Evolutionary conservation across 2,888 invertebrate genomes (phyloP), one percentile per base, ranked within the genome.

Genomic region (Hypselothyrea guttata): DNA sequence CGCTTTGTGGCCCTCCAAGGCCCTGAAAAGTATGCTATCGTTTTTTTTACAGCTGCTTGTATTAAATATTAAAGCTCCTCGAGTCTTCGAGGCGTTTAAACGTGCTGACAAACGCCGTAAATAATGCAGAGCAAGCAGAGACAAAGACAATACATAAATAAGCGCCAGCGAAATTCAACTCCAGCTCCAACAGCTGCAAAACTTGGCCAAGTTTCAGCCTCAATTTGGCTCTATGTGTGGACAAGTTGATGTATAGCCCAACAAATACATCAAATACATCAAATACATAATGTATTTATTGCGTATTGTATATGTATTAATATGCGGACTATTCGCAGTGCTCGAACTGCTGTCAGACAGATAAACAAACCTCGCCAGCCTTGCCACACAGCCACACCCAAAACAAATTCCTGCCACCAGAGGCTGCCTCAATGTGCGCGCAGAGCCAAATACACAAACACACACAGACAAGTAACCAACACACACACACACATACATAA

Each of bases 341-440:
- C n/a, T n/a, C n/a, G n/a, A n/a, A n/a, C n/a, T n/a, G n/a, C 9
- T 4, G 35, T 4, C 35, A 5, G 5, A 15, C 37, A 7, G 0
- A 16, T 15, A 2, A 1, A 37, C 16, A n/a, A n/a, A 37, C 16
- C 2, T 15, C 4, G 9, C 44, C 44, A 48, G 38, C 33, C 35
- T 47, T 7, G 37, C 40, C 28, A 41, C 51, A 45, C 52, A 66
- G 75, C 72, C 72, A 72, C 72, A 71, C 72, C 72, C 72, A 62
- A 60, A 62, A 60, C 62, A 59, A 18, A 51, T 49, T 58, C 49
- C 44, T 31, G 38, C 27, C 22, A 28, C 45, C 12, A 54, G 44
- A 38, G 47, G 18, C 53, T 31, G 38, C 28, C 34, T 8, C 38
- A 59, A 38, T 38, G 42, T 59, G 55, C 48, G 42, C 51, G 51